phyloP scores from a whole-genome alignment of 2,888 invertebrate species.

The Bruchidius siliquastri region DNA sequence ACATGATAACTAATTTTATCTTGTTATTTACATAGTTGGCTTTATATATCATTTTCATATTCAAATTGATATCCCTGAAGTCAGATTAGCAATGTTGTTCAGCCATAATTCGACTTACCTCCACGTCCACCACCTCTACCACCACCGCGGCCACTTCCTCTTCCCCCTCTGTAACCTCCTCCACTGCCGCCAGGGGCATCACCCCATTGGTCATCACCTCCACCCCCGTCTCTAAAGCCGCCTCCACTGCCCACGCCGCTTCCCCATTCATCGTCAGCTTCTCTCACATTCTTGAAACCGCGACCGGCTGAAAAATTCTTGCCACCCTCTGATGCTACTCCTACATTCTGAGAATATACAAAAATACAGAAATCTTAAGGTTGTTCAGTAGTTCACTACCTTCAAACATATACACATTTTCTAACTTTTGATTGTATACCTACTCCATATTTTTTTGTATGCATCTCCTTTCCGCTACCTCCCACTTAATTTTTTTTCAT shows the following conservation, averaged over 20 bases:
- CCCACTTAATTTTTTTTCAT: too few relatives aligned
- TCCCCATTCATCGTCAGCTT: slow-evolving; percentile 18
- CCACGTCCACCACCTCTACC: slow-evolving; percentile 13
- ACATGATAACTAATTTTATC: too few relatives aligned
- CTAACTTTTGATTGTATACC: too few relatives aligned
- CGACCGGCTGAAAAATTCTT: slow-evolving; percentile 52
- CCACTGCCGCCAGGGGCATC: slow-evolving; percentile 45
- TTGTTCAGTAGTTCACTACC: too few relatives aligned
- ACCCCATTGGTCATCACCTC: slow-evolving; percentile 16
- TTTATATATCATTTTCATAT: too few relatives aligned
- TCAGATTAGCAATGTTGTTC: too few relatives aligned
- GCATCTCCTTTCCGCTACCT: too few relatives aligned
- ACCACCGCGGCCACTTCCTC: slow-evolving; percentile 44
- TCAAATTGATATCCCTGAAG: too few relatives aligned
- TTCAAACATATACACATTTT: too few relatives aligned
- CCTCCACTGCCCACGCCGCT: slow-evolving; percentile 21
- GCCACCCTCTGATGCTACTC: slow-evolving; percentile 49
- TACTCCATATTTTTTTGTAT: too few relatives aligned
- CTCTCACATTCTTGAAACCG: slow-evolving; percentile 49
- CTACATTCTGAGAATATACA: slow-evolving; percentile 18
- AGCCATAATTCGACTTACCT: slow-evolving; percentile 8
- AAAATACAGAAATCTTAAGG: not conserved
- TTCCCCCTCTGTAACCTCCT: slow-evolving; percentile 36
- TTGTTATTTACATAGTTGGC: too few relatives aligned
- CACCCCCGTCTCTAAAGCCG: slow-evolving; percentile 24